Evolutionary conservation across 1,140 invertebrate species (phyloP), one percentile per base, ranked within the genome.

Genomic region (Drosophila saltans): DNA sequence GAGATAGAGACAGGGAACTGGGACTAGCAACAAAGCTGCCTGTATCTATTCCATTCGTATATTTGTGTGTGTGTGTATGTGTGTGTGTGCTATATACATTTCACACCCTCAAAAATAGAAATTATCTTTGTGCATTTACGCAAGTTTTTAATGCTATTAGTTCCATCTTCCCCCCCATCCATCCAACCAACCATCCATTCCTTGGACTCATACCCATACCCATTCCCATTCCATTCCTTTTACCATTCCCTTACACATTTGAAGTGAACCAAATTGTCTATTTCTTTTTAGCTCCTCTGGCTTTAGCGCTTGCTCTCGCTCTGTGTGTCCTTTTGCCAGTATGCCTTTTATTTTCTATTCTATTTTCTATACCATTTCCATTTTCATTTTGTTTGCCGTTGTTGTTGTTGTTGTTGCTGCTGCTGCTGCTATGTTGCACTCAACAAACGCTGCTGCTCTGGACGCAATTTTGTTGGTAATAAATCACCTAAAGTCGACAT

Each of bases 401-500:
- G 33, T 7, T 36, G 33, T 36, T 36, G 33, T 48, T 52, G 45
- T 48, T 48, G 39, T 11, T 40, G 8, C 11, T n/a, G 16, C 16
- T 40, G 39, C 48, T 43, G 57, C 57, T 65, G 66, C 64, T 71
- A 77, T 65, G 73, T 78, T 86, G 82, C 82, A 86, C 79, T 86
- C 78, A 78, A 86, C 82, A 68, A 69, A 73, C 68, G 65, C 65
- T 21, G 77, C 64, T 72, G 78, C 72, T 76, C 75, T 91, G 88
- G 81, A 91, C 90, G 86, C 90, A 91, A 91, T 91, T 91, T 91
- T 91, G 81, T 89, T 90, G 78, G 90, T 88, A 91, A 91, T 91
- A 91, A 91, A 91, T 91, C 90, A 91, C 91, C 86, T 75, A 91
- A 91, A 91, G 90, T 91, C 90, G 90, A 91, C 90, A 91, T 91